These are phyloP conservation scores for Cylloceria caligata DNA, from an alignment of 2,888 invertebrate species.

Conservation along the genomic window DNA sequence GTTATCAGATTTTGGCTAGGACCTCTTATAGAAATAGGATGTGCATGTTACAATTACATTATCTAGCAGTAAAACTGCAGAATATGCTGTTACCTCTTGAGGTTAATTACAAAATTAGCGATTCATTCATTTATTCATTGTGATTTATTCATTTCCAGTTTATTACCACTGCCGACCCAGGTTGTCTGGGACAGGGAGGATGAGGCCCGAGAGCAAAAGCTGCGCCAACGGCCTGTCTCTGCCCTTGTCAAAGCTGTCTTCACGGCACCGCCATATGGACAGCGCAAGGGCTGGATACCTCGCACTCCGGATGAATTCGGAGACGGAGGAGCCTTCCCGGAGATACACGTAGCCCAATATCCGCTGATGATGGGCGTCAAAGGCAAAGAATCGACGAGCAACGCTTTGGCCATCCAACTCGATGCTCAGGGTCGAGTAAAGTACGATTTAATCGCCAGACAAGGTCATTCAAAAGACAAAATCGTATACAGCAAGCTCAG, in stretches of 20 bases:
- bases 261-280: slow-evolving; percentile 97
- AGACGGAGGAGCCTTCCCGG: slow-evolving; percentile 99
- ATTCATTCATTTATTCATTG: slow-evolving; percentile 6
- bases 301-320: slow-evolving; percentile 88
- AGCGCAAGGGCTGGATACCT: slow-evolving; percentile 97
- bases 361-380: slow-evolving; percentile 96
- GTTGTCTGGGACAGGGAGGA: slow-evolving; percentile 96
- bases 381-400: slow-evolving; percentile 91
- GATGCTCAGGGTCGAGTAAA: slow-evolving; percentile 97
- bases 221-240: slow-evolving; percentile 86
- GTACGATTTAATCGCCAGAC: slow-evolving; percentile 97
- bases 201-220: slow-evolving; percentile 87
- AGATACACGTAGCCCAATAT: slow-evolving; percentile 98
- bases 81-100: background rate
- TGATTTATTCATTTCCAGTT: slow-evolving; percentile 87
- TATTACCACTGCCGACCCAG: slow-evolving; percentile 95
- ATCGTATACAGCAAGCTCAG: slow-evolving; percentile 97
- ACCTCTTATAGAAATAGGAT: too few relatives aligned
- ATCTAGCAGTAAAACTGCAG: background rate
- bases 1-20: too few relatives aligned
- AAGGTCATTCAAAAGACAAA: slow-evolving; percentile 98
- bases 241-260: slow-evolving; percentile 92
- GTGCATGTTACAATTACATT: too few relatives aligned
- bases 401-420: slow-evolving; percentile 96
- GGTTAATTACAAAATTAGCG: background rate